Evolutionary conservation across 2,113 vertebrate genomes (phyloP).

Genomic region (Gnathonemus longibarbis): DNA sequence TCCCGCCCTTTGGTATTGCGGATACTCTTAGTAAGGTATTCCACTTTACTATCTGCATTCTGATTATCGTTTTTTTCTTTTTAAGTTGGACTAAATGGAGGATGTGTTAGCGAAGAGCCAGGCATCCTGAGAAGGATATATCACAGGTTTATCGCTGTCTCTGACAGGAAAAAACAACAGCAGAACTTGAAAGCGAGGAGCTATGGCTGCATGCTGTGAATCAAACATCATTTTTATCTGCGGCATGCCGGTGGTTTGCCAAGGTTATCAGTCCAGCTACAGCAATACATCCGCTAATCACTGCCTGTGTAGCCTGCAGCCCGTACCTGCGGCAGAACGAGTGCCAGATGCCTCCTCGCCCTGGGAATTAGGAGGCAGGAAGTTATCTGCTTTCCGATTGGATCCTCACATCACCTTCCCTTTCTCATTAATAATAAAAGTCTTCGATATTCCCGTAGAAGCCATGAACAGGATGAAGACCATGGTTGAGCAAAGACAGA

Average conservation of each 20-base stretch:
- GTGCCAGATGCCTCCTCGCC: not conserved
- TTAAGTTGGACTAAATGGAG: not conserved
- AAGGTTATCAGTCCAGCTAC: not conserved
- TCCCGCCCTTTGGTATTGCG: not conserved
- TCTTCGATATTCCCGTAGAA: slow-evolving; percentile 13
- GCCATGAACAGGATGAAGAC: not conserved
- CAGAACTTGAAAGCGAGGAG: not conserved
- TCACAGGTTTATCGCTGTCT: not conserved
- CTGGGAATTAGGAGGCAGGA: not conserved
- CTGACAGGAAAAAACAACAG: not conserved
- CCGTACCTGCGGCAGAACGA: not conserved
- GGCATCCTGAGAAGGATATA: not conserved
- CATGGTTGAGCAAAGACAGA: not conserved
- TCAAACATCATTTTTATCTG: not conserved
- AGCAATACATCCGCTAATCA: not conserved
- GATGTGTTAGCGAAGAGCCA: not conserved
- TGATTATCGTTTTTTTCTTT: not conserved
- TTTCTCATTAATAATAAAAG: slow-evolving; percentile 29
- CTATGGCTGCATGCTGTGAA: not conserved
- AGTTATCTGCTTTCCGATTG: not conserved
- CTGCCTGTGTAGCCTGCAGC: not conserved
- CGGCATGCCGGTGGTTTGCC: not conserved
- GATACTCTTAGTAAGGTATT: not conserved
- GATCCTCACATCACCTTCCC: not conserved
- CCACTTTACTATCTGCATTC: not conserved